phyloP scores from a whole-genome alignment of 2,797 vertebrate species.

The Apodemus agrarius region DNA sequence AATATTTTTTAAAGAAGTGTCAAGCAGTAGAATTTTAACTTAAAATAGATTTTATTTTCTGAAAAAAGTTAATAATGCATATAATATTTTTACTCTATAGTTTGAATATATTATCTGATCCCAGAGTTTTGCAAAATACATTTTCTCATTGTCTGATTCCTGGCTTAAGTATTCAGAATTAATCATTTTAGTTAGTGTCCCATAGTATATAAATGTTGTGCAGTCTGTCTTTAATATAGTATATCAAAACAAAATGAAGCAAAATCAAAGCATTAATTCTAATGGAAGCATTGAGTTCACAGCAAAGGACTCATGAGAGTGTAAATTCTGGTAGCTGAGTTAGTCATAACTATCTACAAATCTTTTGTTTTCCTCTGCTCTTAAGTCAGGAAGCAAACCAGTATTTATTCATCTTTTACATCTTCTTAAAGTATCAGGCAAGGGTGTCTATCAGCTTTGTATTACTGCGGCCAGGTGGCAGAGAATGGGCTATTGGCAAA shows the following conservation, averaged over 20 bases:
- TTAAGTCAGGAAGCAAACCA: background rate
- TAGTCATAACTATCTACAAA: background rate
- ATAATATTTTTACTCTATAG: background rate
- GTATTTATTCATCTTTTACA: background rate
- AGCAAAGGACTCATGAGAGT: background rate
- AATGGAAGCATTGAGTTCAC: background rate
- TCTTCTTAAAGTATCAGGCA: too few relatives aligned
- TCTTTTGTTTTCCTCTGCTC: background rate
- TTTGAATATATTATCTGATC: constrained; percentile 22
- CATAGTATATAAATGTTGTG: background rate
- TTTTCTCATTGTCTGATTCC: background rate
- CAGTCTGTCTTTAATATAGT: background rate
- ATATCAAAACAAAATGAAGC: background rate
- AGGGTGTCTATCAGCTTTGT: background rate
- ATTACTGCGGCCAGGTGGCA: background rate
- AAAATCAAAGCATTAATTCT: background rate
- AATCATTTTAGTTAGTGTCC: background rate
- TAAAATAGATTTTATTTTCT: background rate
- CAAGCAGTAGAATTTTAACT: background rate
- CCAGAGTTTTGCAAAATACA: background rate
- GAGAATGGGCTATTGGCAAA: background rate
- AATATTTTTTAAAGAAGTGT: background rate
- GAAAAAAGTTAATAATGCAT: background rate
- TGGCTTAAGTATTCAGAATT: background rate
- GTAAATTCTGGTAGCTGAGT: background rate